These are phyloP conservation scores for Sturnira hondurensis DNA, from an alignment of 2,113 vertebrate species.

Conservation along the genomic window DNA sequence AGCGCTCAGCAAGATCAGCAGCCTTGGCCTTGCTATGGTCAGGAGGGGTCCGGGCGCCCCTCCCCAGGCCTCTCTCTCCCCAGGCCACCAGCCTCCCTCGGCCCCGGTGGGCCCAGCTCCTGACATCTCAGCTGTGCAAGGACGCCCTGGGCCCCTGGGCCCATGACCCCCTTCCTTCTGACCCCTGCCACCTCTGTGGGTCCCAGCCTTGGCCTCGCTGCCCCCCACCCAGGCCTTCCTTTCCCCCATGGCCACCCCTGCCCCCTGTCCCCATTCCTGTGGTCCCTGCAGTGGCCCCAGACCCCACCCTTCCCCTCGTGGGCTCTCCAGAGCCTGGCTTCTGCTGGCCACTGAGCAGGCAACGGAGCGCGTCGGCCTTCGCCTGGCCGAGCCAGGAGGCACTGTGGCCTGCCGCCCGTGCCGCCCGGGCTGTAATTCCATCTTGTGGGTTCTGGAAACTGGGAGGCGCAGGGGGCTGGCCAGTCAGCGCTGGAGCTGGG, in stretches of 20 bases:
- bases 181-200: background rate
- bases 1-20: background rate
- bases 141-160: background rate
- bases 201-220: background rate
- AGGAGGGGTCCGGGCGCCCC: background rate
- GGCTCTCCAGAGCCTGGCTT: background rate
- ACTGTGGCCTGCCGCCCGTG: background rate
- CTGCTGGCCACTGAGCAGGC: background rate
- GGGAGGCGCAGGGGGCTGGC: background rate
- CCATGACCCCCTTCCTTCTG: background rate
- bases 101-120: background rate
- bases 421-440: slow-evolving; percentile 54
- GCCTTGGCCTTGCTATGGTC: background rate
- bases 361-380: fast-evolving
- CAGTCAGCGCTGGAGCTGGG: background rate
- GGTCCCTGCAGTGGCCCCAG: background rate
- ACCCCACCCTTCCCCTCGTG: fast-evolving
- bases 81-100: background rate
- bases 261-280: no score
- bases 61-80: background rate
- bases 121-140: background rate
- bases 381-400: background rate
- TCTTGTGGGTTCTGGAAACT: background rate
- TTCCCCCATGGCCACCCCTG: no score
- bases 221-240: background rate